phyloP scores from a whole-genome alignment of 1,140 invertebrate genomes.

The Phortica variegata region DNA sequence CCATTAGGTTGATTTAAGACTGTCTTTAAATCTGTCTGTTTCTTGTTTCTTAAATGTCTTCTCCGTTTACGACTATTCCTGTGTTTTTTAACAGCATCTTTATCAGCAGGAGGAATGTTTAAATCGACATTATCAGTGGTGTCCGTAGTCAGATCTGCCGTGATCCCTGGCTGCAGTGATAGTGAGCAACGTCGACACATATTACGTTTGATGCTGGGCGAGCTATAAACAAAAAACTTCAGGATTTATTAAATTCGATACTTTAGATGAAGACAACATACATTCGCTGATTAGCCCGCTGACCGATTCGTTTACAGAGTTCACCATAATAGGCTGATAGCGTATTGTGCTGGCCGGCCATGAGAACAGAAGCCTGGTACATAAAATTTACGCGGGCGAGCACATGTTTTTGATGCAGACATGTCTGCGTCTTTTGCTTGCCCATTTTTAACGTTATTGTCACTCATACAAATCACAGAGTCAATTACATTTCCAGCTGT shows the following conservation, averaged over 20 bases:
- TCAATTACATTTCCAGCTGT: no score
- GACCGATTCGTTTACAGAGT: slow-evolving; percentile 39
- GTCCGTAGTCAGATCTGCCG: slow-evolving; percentile 2
- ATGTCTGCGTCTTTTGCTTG: no score
- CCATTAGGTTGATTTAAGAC: not conserved
- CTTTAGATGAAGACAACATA: not conserved
- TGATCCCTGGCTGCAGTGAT: slow-evolving; percentile 32
- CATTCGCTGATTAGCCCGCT: not conserved
- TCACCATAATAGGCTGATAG: slow-evolving; percentile 37
- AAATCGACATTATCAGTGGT: no score
- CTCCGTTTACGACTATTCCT: not conserved
- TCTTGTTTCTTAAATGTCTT: not conserved
- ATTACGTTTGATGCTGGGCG: slow-evolving; percentile 32
- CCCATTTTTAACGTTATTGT: no score
- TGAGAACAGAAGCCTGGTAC: slow-evolving; percentile 37
- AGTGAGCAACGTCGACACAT: slow-evolving; percentile 32
- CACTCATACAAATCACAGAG: no score
- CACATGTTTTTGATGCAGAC: no score
- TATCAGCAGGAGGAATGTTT: no score
- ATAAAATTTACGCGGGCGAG: slow-evolving; percentile 37
- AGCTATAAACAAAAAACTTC: slow-evolving; percentile 6
- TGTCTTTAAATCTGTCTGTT: not conserved
- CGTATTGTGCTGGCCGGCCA: slow-evolving; percentile 26
- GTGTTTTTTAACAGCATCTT: slow-evolving; percentile 1
- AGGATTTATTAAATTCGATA: not conserved